Evolutionary conservation across 2,113 vertebrate species (phyloP).

Genomic region (Trochalopteron elliotii): DNA sequence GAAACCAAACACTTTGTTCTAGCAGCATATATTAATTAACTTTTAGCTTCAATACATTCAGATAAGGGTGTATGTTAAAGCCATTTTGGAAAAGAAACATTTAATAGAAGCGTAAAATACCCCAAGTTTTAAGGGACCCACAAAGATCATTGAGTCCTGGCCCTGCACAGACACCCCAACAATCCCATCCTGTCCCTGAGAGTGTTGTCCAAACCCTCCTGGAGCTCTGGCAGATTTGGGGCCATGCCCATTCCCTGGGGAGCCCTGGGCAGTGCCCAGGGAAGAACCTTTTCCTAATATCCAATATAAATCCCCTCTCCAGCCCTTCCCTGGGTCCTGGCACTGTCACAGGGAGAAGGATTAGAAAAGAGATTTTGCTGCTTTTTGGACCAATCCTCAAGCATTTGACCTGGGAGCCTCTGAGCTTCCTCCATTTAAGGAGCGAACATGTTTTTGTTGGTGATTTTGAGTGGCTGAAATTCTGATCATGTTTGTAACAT

Average conservation of each 20-base stretch:
- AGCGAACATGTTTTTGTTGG: neutral
- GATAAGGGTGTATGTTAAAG: neutral
- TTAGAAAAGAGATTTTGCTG: neutral
- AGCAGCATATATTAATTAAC: neutral
- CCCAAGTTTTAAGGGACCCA: neutral
- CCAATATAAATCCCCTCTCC: neutral
- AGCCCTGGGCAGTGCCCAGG: neutral
- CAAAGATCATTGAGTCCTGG: accelerated
- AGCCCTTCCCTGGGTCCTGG: accelerated
- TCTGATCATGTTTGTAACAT: neutral
- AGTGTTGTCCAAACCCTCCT: accelerated
- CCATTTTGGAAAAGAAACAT: neutral
- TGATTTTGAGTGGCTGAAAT: neutral
- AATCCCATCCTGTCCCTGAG: neutral
- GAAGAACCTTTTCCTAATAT: accelerated
- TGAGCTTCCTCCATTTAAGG: neutral
- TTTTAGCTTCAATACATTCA: neutral
- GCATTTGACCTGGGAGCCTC: neutral
- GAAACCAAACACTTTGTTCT: neutral
- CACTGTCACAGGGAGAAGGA: neutral
- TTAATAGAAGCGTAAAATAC: neutral
- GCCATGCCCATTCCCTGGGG: neutral
- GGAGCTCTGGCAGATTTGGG: neutral
- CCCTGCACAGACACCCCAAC: neutral
- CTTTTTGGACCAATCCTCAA: neutral